Evolutionary conservation across 2,888 invertebrate genomes (phyloP).

Genomic region (Phasia obesa): DNA sequence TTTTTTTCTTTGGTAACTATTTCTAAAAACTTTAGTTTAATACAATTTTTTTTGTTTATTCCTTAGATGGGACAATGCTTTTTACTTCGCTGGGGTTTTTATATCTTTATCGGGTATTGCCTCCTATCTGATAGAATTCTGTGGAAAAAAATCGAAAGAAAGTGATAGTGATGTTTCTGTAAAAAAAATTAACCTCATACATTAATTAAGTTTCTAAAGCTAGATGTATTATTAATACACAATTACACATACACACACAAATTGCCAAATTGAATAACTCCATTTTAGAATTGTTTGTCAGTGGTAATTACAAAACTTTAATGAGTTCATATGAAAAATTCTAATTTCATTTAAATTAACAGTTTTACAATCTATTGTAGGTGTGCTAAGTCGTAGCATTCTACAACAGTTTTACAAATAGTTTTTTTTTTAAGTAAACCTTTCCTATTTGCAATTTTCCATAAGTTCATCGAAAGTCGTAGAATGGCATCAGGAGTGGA

Average conservation of each 20-base stretch:
- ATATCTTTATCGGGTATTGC: conserved; percentile 88
- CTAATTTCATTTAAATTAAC: too few relatives aligned
- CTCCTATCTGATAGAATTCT: conserved; percentile 81
- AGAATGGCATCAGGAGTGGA: too few relatives aligned
- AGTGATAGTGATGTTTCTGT: conserved; percentile 81
- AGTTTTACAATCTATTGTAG: too few relatives aligned
- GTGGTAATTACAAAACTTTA: too few relatives aligned
- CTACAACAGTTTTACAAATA: too few relatives aligned
- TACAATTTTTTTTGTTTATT: neutral
- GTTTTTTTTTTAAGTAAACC: too few relatives aligned
- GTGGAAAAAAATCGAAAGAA: conserved; percentile 79
- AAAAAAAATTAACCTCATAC: conserved; percentile 77
- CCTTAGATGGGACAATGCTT: conserved; percentile 88
- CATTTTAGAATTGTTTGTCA: neutral
- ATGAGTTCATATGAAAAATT: too few relatives aligned
- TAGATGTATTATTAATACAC: neutral
- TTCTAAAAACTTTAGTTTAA: neutral
- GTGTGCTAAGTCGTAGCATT: too few relatives aligned
- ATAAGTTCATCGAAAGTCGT: too few relatives aligned
- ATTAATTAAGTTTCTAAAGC: conserved; percentile 76
- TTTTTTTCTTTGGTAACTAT: conserved; percentile 2
- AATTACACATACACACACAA: conserved; percentile 26
- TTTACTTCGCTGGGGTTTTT: conserved; percentile 91
- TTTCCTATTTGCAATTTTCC: too few relatives aligned
- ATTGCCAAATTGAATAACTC: conserved; percentile 23